phyloP scores from a whole-genome alignment of 1,140 invertebrate genomes.

The Polypedilum pembai region DNA sequence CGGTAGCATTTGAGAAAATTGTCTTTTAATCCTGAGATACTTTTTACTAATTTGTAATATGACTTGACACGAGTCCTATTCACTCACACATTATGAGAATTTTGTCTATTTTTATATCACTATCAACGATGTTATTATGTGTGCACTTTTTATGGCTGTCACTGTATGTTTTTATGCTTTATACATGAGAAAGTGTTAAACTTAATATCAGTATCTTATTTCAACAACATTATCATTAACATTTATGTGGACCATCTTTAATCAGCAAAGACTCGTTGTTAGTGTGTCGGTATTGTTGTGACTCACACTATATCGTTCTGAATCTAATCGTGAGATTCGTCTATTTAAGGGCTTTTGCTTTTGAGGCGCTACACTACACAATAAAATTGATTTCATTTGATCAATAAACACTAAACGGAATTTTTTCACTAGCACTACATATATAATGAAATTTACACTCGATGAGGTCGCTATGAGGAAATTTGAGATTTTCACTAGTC shows the following conservation, averaged over 20 bases:
- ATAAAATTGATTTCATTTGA: conserved; percentile 1
- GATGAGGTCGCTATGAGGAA: not conserved
- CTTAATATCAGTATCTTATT: not conserved
- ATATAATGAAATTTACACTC: not conserved
- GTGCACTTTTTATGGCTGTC: not conserved
- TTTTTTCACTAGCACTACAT: conserved; percentile 11
- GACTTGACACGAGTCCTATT: not conserved
- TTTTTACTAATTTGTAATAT: not conserved
- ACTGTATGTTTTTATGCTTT: too few species aligned
- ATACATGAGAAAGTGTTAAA: too few species aligned
- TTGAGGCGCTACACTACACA: not conserved
- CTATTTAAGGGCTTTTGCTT: not conserved
- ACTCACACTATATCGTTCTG: not conserved
- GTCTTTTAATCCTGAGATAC: conserved; percentile 5
- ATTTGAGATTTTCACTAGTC: not conserved
- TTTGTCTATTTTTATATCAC: not conserved
- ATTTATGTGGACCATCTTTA: not conserved
- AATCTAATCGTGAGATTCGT: not conserved
- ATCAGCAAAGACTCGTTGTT: not conserved
- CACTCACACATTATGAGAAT: not conserved
- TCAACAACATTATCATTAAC: not conserved
- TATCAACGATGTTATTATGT: not conserved
- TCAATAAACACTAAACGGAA: not conserved
- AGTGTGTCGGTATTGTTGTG: not conserved
- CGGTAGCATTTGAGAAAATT: not conserved